Percentiles rank a stretch among this genome's conserved stretches.
Conservation (phyloP, 2,888 invertebrate species). For the Mythimna loreyi region DNA sequence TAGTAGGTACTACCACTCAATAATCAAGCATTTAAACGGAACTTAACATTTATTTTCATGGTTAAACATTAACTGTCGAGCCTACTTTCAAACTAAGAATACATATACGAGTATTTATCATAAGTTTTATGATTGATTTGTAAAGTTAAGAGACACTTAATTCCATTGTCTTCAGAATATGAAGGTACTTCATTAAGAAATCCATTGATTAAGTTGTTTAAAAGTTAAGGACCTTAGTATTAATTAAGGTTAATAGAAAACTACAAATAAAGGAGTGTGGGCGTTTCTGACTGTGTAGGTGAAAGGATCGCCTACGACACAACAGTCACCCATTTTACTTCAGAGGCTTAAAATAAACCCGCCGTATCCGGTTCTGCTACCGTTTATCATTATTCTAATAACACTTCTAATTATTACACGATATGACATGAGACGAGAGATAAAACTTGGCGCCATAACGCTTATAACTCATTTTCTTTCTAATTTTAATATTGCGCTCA, state of each 20-base stretch:
- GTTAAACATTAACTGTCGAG: not conserved
- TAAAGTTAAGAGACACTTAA: not conserved
- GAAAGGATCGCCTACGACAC: conserved; percentile 44
- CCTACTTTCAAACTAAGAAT: conserved; percentile 1
- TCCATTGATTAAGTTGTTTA: conserved; percentile 18
- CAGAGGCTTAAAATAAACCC: conserved; percentile 48
- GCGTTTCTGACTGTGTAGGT: conserved; percentile 37
- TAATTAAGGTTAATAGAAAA: conserved; percentile 52
- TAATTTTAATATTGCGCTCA: conserved; percentile 27
- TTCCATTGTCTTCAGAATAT: not conserved
- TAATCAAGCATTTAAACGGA: not conserved
- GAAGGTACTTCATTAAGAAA: conserved; percentile 14
- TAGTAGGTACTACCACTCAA: too few species aligned
- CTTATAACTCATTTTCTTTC: conserved; percentile 25
- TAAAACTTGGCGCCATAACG: conserved; percentile 57
- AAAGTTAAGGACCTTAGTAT: conserved; percentile 43
- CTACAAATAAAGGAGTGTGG: conserved; percentile 38
- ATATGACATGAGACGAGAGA: conserved; percentile 53
- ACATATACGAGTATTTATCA: not conserved
- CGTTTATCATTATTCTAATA: conserved; percentile 58
- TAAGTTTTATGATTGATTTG: conserved; percentile 12
- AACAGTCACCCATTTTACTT: conserved; percentile 51
- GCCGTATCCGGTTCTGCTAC: conserved; percentile 50
- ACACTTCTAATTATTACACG: conserved; percentile 54
- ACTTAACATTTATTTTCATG: not conserved